A percentile compares a stretch with the other conserved stretches of the same genome.
These are phyloP conservation scores for Serranus cabrilla DNA, from an alignment of 2,797 vertebrate genomes.

Conservation along the genomic window DNA sequence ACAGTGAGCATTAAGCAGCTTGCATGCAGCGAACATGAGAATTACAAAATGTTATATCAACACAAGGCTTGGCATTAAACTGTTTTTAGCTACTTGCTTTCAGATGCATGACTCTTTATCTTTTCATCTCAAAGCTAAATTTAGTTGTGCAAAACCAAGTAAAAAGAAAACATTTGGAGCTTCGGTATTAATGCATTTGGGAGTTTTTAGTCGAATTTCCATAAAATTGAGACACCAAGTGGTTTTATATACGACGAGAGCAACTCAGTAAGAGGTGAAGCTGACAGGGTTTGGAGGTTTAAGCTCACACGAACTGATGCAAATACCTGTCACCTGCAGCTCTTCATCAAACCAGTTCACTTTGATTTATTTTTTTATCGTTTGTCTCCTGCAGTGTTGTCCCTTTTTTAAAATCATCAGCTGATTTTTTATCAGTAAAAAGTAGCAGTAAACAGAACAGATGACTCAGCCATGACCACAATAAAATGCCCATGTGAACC, in stretches of 20 bases:
- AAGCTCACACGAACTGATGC: conserved; percentile 1
- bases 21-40: not conserved
- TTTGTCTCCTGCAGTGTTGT: not conserved
- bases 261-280: not conserved
- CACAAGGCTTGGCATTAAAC: not conserved
- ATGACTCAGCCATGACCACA: not conserved
- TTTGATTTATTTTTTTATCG: not conserved
- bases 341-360: not conserved
- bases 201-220: not conserved
- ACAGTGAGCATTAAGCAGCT: conserved; percentile 1
- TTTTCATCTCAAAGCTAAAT: not conserved
- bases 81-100: not conserved
- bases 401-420: not conserved
- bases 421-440: not conserved
- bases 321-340: conserved; percentile 4
- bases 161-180: not conserved
- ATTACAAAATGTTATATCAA: conserved; percentile 1
- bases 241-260: not conserved
- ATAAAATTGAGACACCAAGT: not conserved
- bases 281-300: not conserved
- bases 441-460: not conserved
- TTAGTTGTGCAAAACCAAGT: not conserved
- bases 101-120: not conserved
- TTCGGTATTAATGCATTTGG: not conserved
- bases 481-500: not conserved